Conservation (phyloP, 2,113 vertebrate species). For the Chaetura pelagica region DNA sequence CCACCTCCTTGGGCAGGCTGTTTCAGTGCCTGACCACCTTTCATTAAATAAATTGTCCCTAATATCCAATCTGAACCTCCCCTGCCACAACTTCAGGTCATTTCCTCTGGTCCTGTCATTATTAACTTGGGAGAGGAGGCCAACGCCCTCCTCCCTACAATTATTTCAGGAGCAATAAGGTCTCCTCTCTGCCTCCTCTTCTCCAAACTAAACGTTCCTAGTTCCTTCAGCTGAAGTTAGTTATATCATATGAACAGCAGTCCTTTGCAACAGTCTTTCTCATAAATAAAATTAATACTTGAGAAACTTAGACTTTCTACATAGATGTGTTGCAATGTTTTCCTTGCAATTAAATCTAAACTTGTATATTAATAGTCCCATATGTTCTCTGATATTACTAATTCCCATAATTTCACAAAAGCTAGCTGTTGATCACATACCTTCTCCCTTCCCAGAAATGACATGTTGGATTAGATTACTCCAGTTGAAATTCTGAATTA, state of each 20-base stretch:
- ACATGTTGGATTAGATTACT: not conserved
- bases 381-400: conserved; percentile 10
- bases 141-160: too few relatives aligned
- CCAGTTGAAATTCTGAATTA: not conserved
- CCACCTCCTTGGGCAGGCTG: too few relatives aligned
- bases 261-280: not conserved
- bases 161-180: too few relatives aligned
- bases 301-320: not conserved
- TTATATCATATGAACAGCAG: not conserved
- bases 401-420: not conserved
- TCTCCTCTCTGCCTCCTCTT: too few relatives aligned
- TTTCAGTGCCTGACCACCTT: too few relatives aligned
- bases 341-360: not conserved
- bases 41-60: too few relatives aligned
- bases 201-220: too few relatives aligned
- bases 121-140: too few relatives aligned
- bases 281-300: not conserved
- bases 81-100: too few relatives aligned
- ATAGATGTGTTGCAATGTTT: not conserved
- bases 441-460: not conserved
- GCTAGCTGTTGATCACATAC: not conserved
- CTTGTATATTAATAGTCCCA: conserved; percentile 1
- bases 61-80: too few relatives aligned
- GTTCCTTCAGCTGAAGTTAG: not conserved
- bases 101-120: too few relatives aligned